Conservation (phyloP, 2,888 invertebrate genomes). For the Harmothoe impar region DNA sequence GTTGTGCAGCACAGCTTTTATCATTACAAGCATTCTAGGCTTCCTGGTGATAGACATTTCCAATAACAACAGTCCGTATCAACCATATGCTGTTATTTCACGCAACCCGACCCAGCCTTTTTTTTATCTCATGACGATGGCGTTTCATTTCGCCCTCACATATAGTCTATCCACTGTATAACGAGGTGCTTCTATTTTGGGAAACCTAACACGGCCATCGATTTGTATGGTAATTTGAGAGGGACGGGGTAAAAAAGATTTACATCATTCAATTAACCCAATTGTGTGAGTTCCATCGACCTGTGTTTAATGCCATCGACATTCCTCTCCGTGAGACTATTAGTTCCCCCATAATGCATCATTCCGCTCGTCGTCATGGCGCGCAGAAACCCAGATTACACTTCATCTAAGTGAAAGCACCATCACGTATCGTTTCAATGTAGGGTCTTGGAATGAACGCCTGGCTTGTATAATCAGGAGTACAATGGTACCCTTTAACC, state of each 20-base stretch:
- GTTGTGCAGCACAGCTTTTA: no score
- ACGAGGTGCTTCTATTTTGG: background rate
- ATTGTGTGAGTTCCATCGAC: background rate
- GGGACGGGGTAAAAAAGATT: background rate
- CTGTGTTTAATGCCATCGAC: background rate
- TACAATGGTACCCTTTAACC: no score
- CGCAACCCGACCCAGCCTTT: background rate
- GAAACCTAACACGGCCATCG: background rate
- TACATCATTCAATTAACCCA: constrained; percentile 36
- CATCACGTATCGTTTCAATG: background rate
- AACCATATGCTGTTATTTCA: background rate
- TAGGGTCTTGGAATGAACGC: no score
- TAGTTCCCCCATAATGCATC: background rate
- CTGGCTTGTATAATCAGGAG: no score
- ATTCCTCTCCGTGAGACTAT: background rate
- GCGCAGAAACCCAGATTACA: background rate
- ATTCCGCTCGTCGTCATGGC: background rate
- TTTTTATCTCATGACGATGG: background rate
- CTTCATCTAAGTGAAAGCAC: background rate
- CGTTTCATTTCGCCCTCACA: no score
- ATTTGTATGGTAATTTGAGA: constrained; percentile 20
- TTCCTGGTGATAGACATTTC: background rate
- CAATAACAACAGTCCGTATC: background rate
- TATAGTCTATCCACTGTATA: no score
- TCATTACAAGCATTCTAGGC: no score